These are phyloP conservation scores for Nasonovia ribisnigri DNA, from an alignment of 2,888 invertebrate species.

Conservation along the genomic window DNA sequence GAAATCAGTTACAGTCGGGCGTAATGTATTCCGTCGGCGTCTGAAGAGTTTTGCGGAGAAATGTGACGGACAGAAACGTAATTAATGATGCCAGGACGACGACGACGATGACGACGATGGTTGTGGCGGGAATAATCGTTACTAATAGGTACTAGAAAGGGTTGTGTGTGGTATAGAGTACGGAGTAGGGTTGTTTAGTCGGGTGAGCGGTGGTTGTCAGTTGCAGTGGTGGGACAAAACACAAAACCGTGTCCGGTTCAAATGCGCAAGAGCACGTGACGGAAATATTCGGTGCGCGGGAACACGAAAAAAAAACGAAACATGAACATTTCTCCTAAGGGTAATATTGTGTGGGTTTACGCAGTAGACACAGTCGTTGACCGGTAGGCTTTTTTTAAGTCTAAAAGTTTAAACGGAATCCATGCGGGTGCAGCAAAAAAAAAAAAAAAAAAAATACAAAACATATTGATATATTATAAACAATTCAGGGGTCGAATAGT, in stretches of 20 bases:
- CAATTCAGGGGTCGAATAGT: not conserved
- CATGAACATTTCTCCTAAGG: not conserved
- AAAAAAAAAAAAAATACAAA: not conserved
- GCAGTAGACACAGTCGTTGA: not conserved
- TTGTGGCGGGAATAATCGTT: constrained; percentile 50
- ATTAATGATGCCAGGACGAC: constrained; percentile 48
- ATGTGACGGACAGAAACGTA: constrained; percentile 63
- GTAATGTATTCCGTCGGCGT: constrained; percentile 57
- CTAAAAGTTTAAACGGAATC: constrained; percentile 32
- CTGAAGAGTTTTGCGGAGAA: constrained; percentile 58
- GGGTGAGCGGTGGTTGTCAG: constrained; percentile 30
- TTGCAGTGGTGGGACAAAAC: constrained; percentile 17
- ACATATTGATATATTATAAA: not conserved
- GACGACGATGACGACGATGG: not conserved
- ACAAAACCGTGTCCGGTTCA: constrained; percentile 26
- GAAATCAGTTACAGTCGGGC: constrained; percentile 53
- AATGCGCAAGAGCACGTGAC: not conserved
- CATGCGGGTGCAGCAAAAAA: constrained; percentile 48
- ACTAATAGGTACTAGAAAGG: not conserved
- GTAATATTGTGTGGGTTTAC: not conserved
- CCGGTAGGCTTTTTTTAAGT: not conserved
- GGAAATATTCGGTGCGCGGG: not conserved
- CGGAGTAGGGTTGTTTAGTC: not conserved
- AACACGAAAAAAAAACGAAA: not conserved
- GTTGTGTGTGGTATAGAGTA: not conserved